A percentile compares a stretch with the other conserved stretches of the same genome.
Evolutionary conservation across 2,888 invertebrate genomes (phyloP).

Genomic region (Metellina segmentata): DNA sequence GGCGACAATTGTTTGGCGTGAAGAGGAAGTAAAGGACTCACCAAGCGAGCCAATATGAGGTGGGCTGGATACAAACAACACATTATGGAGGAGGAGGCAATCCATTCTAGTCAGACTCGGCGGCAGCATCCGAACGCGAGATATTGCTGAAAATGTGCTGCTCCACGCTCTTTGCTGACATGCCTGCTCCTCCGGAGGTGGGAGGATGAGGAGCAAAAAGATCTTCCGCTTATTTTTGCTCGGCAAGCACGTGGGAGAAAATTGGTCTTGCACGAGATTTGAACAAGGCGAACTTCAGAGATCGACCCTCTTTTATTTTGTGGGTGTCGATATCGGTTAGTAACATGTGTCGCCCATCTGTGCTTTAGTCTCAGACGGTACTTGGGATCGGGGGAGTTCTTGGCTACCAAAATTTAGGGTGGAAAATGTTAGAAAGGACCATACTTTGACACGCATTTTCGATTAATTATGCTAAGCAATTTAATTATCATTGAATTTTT

Average conservation of each 20-base stretch:
- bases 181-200: conserved; percentile 43
- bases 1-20: conserved; percentile 73
- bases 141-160: conserved; percentile 52
- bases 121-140: conserved; percentile 40
- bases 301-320: not conserved
- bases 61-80: conserved; percentile 76
- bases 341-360: conserved; percentile 13
- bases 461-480: too few species aligned
- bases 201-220: conserved; percentile 60
- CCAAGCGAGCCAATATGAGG: conserved; percentile 73
- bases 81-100: conserved; percentile 56
- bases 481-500: too few species aligned
- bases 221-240: not conserved
- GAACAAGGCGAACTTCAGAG: conserved; percentile 11
- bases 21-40: conserved; percentile 72
- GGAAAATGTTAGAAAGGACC: too few species aligned
- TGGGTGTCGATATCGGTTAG: not conserved
- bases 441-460: too few species aligned
- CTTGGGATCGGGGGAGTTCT: too few species aligned
- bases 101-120: conserved; percentile 58
- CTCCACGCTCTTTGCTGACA: conserved; percentile 39
- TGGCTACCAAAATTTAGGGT: too few species aligned
- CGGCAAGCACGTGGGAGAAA: conserved; percentile 9
- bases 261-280: not conserved
- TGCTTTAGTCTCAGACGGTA: not conserved